Evolutionary conservation across 2,888 invertebrate genomes (phyloP).

Genomic region (Abscondita cerata): DNA sequence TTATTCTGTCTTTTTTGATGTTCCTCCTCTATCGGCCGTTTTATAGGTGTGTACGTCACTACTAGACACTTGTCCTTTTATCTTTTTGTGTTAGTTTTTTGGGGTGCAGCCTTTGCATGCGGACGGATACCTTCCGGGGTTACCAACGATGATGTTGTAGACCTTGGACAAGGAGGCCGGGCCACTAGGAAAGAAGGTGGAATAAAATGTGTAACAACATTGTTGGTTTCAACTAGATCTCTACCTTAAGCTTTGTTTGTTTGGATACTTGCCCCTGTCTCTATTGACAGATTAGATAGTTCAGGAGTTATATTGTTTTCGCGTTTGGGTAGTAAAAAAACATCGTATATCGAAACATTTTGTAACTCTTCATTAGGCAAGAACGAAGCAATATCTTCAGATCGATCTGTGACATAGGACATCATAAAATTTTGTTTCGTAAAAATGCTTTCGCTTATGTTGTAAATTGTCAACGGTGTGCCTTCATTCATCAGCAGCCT

Average conservation of each 20-base stretch:
- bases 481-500: slow-evolving; percentile 10
- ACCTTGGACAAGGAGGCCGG: background rate
- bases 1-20: background rate
- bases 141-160: slow-evolving; percentile 2
- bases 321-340: background rate
- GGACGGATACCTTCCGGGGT: slow-evolving; percentile 1
- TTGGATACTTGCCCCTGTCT: slow-evolving; percentile 5
- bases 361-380: slow-evolving; percentile 1
- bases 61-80: background rate
- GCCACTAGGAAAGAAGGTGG: background rate
- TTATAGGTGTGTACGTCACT: background rate
- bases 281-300: background rate
- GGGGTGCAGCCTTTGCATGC: background rate
- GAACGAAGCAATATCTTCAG: background rate
- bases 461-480: slow-evolving; percentile 4
- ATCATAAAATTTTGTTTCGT: no score
- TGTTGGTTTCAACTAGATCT: slow-evolving; percentile 5
- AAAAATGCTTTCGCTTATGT: background rate
- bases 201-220: slow-evolving; percentile 4
- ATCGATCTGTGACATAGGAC: no score
- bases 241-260: slow-evolving; percentile 1
- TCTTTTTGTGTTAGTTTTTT: background rate
- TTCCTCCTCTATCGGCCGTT: no score
- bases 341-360: background rate
- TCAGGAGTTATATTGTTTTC: slow-evolving; percentile 1